These are phyloP conservation scores for Zaprionus nigranus DNA, from an alignment of 1,140 invertebrate species.

Conservation along the genomic window DNA sequence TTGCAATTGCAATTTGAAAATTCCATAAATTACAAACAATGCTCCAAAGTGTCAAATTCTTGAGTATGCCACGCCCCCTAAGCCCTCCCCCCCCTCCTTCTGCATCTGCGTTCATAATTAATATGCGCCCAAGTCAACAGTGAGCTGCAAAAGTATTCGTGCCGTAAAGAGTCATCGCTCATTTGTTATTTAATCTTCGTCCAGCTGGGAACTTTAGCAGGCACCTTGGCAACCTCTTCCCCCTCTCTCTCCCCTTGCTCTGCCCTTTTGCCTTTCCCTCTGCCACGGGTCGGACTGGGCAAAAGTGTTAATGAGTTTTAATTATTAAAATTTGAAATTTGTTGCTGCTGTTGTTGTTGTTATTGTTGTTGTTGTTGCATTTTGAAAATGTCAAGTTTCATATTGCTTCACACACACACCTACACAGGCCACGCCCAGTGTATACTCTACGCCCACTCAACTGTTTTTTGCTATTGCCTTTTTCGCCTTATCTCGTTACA, in stretches of 20 bases:
- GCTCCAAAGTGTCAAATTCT: constrained; percentile 36
- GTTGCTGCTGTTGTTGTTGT: constrained; percentile 11
- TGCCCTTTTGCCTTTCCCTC: background rate
- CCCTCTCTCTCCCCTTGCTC: background rate
- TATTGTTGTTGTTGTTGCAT: constrained; percentile 31
- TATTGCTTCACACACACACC: constrained; percentile 8
- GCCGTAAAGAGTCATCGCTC: constrained; percentile 74
- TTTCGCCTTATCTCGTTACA: constrained; percentile 68
- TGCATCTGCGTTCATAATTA: constrained; percentile 54
- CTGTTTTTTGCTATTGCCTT: constrained; percentile 28
- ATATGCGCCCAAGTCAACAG: constrained; percentile 43
- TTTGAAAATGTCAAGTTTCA: constrained; percentile 38
- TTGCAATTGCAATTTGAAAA: constrained; percentile 64
- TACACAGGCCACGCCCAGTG: constrained; percentile 15
- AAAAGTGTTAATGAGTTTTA: constrained; percentile 81
- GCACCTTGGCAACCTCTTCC: background rate
- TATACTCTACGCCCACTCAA: background rate
- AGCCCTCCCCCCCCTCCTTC: background rate
- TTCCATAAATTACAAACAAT: constrained; percentile 70
- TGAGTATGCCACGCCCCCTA: constrained; percentile 8
- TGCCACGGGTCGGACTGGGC: constrained; percentile 19
- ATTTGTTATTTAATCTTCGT: constrained; percentile 79
- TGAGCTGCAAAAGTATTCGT: constrained; percentile 49
- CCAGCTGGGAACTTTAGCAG: constrained; percentile 43
- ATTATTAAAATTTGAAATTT: constrained; percentile 71